These are phyloP conservation scores for Drosophila longiperda DNA, from an alignment of 2,888 invertebrate genomes.

Conservation along the genomic window DNA sequence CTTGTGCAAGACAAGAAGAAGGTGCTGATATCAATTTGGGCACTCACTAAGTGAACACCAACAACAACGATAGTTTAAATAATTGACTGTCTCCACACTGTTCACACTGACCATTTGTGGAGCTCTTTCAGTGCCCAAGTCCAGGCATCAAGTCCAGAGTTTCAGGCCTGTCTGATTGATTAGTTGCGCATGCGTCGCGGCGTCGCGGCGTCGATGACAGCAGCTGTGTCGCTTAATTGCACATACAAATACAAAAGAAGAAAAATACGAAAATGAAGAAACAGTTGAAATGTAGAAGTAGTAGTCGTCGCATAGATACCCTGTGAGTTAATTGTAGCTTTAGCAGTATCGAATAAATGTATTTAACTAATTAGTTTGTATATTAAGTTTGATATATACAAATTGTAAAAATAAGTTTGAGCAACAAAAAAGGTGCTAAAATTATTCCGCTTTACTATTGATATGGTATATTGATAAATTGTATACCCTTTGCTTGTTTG, in stretches of 20 bases:
- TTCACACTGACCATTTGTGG: slow-evolving; percentile 1
- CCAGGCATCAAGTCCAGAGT: background rate
- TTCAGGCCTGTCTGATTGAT: slow-evolving; percentile 43
- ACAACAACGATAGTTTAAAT: background rate
- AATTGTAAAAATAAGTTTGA: background rate
- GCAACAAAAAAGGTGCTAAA: background rate
- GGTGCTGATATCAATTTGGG: slow-evolving; percentile 60
- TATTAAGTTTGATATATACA: too few species aligned
- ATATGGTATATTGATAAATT: background rate
- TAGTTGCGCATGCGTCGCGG: slow-evolving; percentile 41
- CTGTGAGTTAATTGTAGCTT: background rate
- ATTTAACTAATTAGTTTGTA: background rate
- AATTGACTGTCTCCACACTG: background rate
- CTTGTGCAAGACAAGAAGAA: slow-evolving; percentile 25
- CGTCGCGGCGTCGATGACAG: slow-evolving; percentile 40
- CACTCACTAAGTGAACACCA: slow-evolving; percentile 32
- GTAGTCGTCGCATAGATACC: slow-evolving; percentile 14
- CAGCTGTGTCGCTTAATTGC: slow-evolving; percentile 59
- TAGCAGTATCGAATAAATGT: background rate
- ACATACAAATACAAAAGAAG: slow-evolving; percentile 5
- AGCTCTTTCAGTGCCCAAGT: background rate
- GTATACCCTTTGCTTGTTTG: slow-evolving; percentile 20
- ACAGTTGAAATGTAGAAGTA: background rate
- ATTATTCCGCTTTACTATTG: background rate
- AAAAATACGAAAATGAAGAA: background rate